Percentiles rank a stretch among this genome's conserved stretches.
Conservation (phyloP, 2,888 invertebrate genomes). For the Drosophila setosimentum region DNA sequence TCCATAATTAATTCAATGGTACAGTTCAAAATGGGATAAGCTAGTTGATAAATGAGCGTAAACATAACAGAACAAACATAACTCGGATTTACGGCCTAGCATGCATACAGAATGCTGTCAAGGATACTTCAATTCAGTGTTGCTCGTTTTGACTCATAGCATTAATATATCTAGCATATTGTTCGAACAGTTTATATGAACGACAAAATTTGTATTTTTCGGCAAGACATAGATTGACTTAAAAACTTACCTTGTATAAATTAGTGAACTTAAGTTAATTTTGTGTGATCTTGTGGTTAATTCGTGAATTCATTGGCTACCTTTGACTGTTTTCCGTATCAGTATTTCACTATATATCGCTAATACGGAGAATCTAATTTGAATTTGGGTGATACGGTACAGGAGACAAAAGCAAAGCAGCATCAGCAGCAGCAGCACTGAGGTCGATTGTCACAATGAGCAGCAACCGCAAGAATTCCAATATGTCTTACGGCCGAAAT, state of each 20-base stretch:
- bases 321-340: background rate
- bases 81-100: background rate
- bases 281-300: background rate
- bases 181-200: background rate
- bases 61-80: background rate
- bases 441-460: background rate
- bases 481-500: background rate
- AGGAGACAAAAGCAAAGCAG: constrained; percentile 12
- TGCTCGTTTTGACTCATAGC: background rate
- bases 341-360: background rate
- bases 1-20: background rate
- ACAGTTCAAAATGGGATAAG: background rate
- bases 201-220: constrained; percentile 60
- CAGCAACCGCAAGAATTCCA: background rate
- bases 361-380: constrained; percentile 38
- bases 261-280: constrained; percentile 17
- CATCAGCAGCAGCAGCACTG: background rate
- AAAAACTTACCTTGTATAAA: constrained; percentile 37
- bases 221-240: constrained; percentile 45
- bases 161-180: background rate
- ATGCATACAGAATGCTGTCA: constrained; percentile 14
- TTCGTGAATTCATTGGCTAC: background rate
- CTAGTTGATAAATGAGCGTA: background rate
- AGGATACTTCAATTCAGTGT: background rate
- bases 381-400: constrained; percentile 26